A percentile compares a stretch with the other conserved stretches of the same genome.
Conservation (phyloP, 2,888 invertebrate species). For the Yponomeuta evonymella region DNA sequence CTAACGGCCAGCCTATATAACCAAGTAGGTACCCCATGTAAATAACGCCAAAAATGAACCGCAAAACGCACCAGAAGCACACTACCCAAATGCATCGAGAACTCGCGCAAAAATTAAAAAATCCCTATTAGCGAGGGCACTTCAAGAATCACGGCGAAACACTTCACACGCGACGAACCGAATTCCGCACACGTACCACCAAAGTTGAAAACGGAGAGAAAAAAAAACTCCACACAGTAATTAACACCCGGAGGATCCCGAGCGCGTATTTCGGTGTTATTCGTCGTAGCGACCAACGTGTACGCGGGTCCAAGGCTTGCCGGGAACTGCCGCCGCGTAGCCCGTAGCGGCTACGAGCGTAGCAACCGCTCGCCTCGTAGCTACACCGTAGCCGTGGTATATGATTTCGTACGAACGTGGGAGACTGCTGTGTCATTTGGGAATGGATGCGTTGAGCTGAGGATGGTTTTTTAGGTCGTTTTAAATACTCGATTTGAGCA, state of each 20-base stretch:
- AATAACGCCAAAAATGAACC: background rate
- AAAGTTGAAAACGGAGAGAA: background rate
- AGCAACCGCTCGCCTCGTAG: constrained; percentile 45
- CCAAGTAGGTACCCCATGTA: background rate
- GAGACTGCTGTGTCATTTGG: background rate
- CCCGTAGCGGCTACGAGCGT: constrained; percentile 57
- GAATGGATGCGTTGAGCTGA: background rate
- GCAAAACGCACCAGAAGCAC: background rate
- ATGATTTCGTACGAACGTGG: background rate
- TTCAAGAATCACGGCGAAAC: constrained; percentile 1
- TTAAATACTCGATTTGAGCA: no score
- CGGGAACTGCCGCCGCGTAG: constrained; percentile 69
- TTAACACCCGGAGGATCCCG: background rate
- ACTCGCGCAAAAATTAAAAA: constrained; percentile 4
- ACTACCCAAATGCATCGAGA: constrained; percentile 2
- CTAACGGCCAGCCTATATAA: background rate
- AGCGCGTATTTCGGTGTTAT: background rate
- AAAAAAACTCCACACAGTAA: constrained; percentile 7
- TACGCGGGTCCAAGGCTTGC: constrained; percentile 54
- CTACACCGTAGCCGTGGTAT: constrained; percentile 18
- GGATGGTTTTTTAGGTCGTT: no score
- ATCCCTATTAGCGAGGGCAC: background rate
- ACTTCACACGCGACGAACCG: background rate
- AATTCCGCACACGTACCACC: background rate
- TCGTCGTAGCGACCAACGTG: constrained; percentile 30